phyloP scores from a whole-genome alignment of 1,140 invertebrate genomes.

The Pomacea maculata region DNA sequence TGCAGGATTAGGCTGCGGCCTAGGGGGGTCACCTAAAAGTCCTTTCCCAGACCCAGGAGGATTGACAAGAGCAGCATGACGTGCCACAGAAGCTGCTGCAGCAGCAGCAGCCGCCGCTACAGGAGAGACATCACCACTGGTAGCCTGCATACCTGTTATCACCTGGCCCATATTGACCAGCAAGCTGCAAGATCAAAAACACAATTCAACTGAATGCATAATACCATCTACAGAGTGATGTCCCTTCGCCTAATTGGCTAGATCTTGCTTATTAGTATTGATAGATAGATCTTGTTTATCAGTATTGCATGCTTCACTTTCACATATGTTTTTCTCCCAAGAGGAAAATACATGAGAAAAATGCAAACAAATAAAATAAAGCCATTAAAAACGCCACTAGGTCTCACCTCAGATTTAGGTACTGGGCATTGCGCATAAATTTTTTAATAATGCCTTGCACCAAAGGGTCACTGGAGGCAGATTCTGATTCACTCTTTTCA shows the following conservation, averaged over 20 bases:
- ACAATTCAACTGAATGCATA: not conserved
- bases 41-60: constrained; percentile 25
- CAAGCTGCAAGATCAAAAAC: constrained; percentile 10
- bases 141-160: constrained; percentile 13
- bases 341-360: not conserved
- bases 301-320: not conserved
- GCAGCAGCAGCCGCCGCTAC: constrained; percentile 10
- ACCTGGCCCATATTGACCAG: constrained; percentile 19
- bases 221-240: not conserved
- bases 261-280: too few relatives aligned
- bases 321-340: not conserved
- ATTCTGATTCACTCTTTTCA: not conserved
- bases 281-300: too few relatives aligned
- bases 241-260: not conserved
- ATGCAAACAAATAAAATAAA: not conserved
- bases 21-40: constrained; percentile 29
- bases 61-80: constrained; percentile 7
- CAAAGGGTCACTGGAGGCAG: constrained; percentile 2
- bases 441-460: constrained; percentile 10
- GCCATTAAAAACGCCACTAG: not conserved
- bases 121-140: constrained; percentile 8
- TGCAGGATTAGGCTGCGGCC: constrained; percentile 17
- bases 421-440: constrained; percentile 33
- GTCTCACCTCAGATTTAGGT: constrained; percentile 36
- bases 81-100: constrained; percentile 11